Evolutionary conservation across 2,888 invertebrate species (phyloP), one percentile per base, ranked within the genome.

Genomic region (Athripsodes cinereus): DNA sequence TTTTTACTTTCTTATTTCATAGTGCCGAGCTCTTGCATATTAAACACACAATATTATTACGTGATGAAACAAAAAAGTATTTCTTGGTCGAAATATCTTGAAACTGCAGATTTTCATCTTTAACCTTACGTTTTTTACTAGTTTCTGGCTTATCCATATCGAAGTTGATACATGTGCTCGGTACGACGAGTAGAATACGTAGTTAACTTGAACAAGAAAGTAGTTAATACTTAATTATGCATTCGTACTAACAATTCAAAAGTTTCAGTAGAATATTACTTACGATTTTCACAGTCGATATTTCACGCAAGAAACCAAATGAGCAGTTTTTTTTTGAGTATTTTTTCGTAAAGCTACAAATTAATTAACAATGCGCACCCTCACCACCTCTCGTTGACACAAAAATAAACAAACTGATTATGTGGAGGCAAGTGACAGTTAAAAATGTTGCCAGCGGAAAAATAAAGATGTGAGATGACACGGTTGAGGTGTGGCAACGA

Each of bases 91-190:
- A 46, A 46, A 46, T 46, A 8, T 46, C 16, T 16, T 46, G 46
- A 46, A 46, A 46, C 46, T 46, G 46, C 46, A 6, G 46, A 46
- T 46, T 46, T 46, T 46, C 46, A 46, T 46, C 46, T 46, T 46
- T 46, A 46, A 46, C 46, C 46, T 46, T 46, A 46, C 46, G 46
- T 46, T 46, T 46, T 18, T 46, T 46, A 46, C 46, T 46, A n/a
- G 46, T n/a, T 46, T n/a, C 46, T 46, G 46, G 46, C 46, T 46
- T 46, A 18, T 46, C 8, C 16, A n/a, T n/a, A 18, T 46, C n/a
- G n/a, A n/a, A n/a, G n/a, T n/a, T n/a, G n/a, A n/a, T n/a, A n/a
- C n/a, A n/a, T n/a, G n/a, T n/a, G n/a, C n/a, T n/a, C n/a, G n/a
- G n/a, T n/a, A n/a, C n/a, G n/a, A n/a, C n/a, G n/a, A n/a, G n/a